These are phyloP conservation scores for Hydrolagus affinis DNA, from an alignment of 2,113 vertebrate species.

Conservation along the genomic window DNA sequence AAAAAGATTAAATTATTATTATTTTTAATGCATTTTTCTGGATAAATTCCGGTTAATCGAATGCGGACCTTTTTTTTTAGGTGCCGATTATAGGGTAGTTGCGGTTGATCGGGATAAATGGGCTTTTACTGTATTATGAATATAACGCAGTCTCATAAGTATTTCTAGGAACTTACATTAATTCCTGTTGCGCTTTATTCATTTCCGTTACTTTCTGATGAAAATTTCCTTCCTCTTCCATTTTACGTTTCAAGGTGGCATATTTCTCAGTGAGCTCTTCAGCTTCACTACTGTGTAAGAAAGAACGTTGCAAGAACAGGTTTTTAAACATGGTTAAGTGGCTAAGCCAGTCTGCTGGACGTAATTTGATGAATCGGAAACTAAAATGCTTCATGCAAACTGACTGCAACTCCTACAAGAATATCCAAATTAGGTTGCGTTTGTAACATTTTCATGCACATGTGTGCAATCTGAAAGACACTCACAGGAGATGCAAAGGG, in stretches of 20 bases:
- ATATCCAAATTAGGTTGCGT: neutral
- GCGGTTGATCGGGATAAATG: no score
- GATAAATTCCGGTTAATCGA: no score
- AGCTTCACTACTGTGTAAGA: slow-evolving; percentile 63
- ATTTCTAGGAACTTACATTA: slow-evolving; percentile 57
- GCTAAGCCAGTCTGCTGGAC: neutral
- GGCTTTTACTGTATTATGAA: no score
- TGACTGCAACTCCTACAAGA: neutral
- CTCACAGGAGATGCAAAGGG: neutral
- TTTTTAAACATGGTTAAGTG: neutral
- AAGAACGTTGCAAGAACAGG: neutral
- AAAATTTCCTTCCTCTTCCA: slow-evolving; percentile 60
- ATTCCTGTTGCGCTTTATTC: slow-evolving; percentile 60
- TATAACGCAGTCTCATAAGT: no score
- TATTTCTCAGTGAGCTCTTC: slow-evolving; percentile 74
- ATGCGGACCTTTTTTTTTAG: no score
- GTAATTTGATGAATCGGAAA: neutral
- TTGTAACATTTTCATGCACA: neutral
- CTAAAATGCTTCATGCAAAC: neutral
- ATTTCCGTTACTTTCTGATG: slow-evolving; percentile 56
- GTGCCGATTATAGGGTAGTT: no score
- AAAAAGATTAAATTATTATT: no score
- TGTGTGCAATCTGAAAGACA: neutral
- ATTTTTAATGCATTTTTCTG: no score
- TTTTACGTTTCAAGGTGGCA: slow-evolving; percentile 56